These are phyloP conservation scores for Psylliodes chrysocephalus DNA, from an alignment of 2,888 invertebrate genomes.

Conservation along the genomic window DNA sequence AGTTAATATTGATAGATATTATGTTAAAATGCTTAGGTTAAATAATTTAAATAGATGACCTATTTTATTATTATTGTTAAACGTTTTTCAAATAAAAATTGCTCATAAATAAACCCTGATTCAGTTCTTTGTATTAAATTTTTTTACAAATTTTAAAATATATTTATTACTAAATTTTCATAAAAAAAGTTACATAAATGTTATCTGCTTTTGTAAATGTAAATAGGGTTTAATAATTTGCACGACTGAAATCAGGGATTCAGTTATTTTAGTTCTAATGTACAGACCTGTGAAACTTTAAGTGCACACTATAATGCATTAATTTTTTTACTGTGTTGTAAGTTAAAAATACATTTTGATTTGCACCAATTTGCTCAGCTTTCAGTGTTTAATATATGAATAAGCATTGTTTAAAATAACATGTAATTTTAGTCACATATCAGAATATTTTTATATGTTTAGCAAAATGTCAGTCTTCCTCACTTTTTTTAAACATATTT, in stretches of 20 bases:
- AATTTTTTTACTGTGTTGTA: too few species aligned
- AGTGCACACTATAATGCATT: too few species aligned
- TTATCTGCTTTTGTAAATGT: neutral
- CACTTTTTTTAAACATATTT: neutral
- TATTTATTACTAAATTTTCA: neutral
- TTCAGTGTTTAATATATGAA: neutral
- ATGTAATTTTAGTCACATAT: slow-evolving; percentile 1
- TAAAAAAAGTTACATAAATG: neutral
- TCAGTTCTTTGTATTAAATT: neutral
- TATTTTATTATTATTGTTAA: neutral
- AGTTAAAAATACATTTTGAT: neutral
- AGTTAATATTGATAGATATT: neutral
- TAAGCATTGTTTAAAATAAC: neutral
- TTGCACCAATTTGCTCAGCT: neutral
- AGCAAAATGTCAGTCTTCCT: slow-evolving; percentile 9
- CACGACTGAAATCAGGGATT: slow-evolving; percentile 17
- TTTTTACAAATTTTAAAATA: neutral
- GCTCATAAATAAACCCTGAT: neutral
- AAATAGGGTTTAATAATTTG: neutral
- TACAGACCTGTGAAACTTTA: too few species aligned
- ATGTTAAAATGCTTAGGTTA: neutral
- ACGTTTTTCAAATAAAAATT: neutral
- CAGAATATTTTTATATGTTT: slow-evolving; percentile 2
- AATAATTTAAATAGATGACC: neutral
- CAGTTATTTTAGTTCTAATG: neutral